These are phyloP conservation scores for Montipora foliosa DNA, from an alignment of 64 coral and sea anemone genomes.

Conservation along the genomic window DNA sequence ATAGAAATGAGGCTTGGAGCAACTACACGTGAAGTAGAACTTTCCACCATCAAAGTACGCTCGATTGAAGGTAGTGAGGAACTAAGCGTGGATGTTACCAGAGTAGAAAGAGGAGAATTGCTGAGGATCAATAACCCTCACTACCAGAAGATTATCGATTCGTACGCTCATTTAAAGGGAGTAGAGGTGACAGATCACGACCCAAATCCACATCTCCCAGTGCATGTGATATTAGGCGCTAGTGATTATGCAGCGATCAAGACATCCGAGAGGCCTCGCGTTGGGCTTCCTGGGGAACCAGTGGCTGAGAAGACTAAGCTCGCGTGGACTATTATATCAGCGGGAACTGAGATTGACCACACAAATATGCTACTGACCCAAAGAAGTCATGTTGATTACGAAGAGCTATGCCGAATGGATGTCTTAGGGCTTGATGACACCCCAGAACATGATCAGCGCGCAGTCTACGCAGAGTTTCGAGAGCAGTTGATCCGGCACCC, in stretches of 20 bases:
- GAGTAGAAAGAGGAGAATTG: too few species aligned
- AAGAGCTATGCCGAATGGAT: constrained; percentile 7
- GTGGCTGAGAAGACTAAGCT: constrained; percentile 17
- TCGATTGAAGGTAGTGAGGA: not conserved
- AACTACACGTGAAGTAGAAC: constrained; percentile 5
- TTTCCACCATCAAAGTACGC: too few species aligned
- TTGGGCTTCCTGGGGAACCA: constrained; percentile 1
- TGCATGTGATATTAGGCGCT: not conserved
- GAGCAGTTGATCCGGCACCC: too few species aligned
- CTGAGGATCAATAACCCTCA: too few species aligned
- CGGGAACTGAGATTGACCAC: not conserved
- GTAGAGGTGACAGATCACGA: too few species aligned
- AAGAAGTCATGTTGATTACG: not conserved
- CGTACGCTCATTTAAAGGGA: too few species aligned
- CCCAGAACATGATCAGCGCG: too few species aligned
- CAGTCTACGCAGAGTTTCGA: too few species aligned
- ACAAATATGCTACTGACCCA: too few species aligned
- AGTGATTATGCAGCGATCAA: constrained; percentile 12
- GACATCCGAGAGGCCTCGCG: not conserved
- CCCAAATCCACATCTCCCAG: too few species aligned
- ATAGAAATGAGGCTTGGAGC: constrained; percentile 50
- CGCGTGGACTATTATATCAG: not conserved
- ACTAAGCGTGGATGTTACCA: not conserved
- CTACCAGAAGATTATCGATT: too few species aligned
- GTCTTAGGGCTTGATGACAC: not conserved